Percentiles rank a stretch among this genome's conserved stretches.
Conservation (phyloP, 1,140 invertebrate genomes). For the Gonatopus flavifemur region DNA sequence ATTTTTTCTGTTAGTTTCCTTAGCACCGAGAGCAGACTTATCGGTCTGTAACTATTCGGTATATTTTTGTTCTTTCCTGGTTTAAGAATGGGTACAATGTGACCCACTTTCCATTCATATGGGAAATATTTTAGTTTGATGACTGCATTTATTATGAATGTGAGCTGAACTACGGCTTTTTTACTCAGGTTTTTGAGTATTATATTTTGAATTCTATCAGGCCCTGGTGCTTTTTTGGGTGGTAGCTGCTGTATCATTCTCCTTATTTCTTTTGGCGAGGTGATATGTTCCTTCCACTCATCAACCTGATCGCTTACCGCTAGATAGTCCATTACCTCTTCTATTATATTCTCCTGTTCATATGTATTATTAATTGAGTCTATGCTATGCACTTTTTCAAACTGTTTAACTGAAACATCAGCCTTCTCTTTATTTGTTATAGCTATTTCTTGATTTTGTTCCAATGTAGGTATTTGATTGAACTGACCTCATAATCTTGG, state of each 20-base stretch:
- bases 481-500: conserved; percentile 26
- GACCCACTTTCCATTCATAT: conserved; percentile 34
- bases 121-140: conserved; percentile 25
- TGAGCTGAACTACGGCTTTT: conserved; percentile 20
- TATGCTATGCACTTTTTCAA: conserved; percentile 30
- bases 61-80: conserved; percentile 28
- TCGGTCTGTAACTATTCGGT: background rate
- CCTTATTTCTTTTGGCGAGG: conserved; percentile 5
- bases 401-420: conserved; percentile 24
- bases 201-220: conserved; percentile 12
- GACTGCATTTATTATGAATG: conserved; percentile 27
- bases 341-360: conserved; percentile 20
- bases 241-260: conserved; percentile 3
- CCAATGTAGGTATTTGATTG: conserved; percentile 12
- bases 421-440: conserved; percentile 26
- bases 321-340: conserved; percentile 1
- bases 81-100: conserved; percentile 41
- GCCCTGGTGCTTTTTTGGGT: conserved; percentile 21
- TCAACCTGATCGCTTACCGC: background rate
- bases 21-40: background rate
- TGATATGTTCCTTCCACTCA: background rate
- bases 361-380: conserved; percentile 18
- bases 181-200: conserved; percentile 25
- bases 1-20: background rate
- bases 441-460: conserved; percentile 9